A percentile compares a stretch with the other conserved stretches of the same genome.
Evolutionary conservation across 2,797 vertebrate genomes (phyloP).

Genomic region (Ctenopoma multispine): DNA sequence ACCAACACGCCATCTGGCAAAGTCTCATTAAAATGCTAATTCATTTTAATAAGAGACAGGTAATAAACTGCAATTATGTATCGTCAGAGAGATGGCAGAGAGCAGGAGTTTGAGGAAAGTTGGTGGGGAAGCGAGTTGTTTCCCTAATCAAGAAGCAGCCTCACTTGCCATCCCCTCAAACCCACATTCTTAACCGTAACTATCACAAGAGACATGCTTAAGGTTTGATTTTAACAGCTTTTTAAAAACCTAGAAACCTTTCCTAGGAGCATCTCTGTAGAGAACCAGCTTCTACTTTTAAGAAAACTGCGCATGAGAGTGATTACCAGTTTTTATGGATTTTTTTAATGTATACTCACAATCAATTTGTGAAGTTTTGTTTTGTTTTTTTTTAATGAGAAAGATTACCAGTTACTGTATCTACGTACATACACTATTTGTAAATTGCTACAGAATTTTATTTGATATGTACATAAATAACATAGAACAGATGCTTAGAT

Average conservation of each 20-base stretch:
- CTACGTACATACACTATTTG: not conserved
- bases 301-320: constrained; percentile 19
- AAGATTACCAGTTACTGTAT: too few relatives aligned
- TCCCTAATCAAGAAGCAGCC: constrained; percentile 72
- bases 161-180: constrained; percentile 58
- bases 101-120: constrained; percentile 76
- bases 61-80: constrained; percentile 92
- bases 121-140: constrained; percentile 66
- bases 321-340: too few relatives aligned
- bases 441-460: not conserved
- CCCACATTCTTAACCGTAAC: constrained; percentile 61
- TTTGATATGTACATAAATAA: not conserved
- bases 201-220: constrained; percentile 36
- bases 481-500: not conserved
- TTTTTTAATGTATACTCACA: too few relatives aligned
- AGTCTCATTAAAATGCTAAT: constrained; percentile 90
- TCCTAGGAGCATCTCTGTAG: constrained; percentile 1
- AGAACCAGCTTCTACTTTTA: constrained; percentile 15
- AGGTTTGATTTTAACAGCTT: constrained; percentile 47
- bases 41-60: constrained; percentile 90
- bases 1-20: constrained; percentile 86
- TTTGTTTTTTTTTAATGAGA: too few relatives aligned
- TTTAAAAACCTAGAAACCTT: constrained; percentile 19
- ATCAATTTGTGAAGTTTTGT: too few relatives aligned
- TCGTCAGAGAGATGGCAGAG: constrained; percentile 79